phyloP scores from a whole-genome alignment of 2,888 invertebrate species.

The Nowickia ferox region DNA sequence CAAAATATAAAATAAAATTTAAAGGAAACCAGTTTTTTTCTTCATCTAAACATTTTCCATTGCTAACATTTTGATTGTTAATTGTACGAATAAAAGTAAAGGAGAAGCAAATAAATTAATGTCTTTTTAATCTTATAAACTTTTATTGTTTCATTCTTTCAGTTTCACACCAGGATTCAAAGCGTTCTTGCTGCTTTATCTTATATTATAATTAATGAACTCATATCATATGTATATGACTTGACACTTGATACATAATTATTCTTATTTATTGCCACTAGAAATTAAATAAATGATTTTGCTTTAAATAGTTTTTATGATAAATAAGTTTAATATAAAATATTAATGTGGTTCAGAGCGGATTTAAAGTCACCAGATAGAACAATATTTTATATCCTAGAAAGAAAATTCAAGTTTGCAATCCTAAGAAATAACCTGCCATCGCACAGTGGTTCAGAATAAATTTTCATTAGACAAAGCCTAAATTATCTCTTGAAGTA shows the following conservation, averaged over 20 bases:
- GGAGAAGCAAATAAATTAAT: conserved; percentile 52
- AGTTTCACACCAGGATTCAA: neutral
- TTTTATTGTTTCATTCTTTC: conserved; percentile 24
- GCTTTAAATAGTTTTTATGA: too few species aligned
- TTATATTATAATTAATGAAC: conserved; percentile 55
- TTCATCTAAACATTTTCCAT: conserved; percentile 5
- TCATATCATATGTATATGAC: conserved; percentile 1
- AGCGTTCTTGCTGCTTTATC: neutral
- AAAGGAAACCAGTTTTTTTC: conserved; percentile 1
- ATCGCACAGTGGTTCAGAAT: too few species aligned
- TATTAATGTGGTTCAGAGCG: too few species aligned
- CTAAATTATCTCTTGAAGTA: too few species aligned
- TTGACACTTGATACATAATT: conserved; percentile 1
- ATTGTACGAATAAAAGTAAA: conserved; percentile 10
- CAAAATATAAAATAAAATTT: conserved; percentile 28
- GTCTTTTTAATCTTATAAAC: conserved; percentile 63
- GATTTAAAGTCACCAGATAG: too few species aligned
- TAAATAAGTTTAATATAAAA: too few species aligned
- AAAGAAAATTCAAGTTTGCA: too few species aligned
- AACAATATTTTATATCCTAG: too few species aligned
- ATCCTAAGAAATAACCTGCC: too few species aligned
- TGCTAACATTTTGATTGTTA: conserved; percentile 53
- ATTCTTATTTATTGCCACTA: conserved; percentile 19
- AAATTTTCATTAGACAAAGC: too few species aligned
- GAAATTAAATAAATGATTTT: conserved; percentile 28